A percentile compares a stretch with the other conserved stretches of the same genome.
Evolutionary conservation across 2,113 vertebrate species (phyloP).

Genomic region (Polyodon spathula): DNA sequence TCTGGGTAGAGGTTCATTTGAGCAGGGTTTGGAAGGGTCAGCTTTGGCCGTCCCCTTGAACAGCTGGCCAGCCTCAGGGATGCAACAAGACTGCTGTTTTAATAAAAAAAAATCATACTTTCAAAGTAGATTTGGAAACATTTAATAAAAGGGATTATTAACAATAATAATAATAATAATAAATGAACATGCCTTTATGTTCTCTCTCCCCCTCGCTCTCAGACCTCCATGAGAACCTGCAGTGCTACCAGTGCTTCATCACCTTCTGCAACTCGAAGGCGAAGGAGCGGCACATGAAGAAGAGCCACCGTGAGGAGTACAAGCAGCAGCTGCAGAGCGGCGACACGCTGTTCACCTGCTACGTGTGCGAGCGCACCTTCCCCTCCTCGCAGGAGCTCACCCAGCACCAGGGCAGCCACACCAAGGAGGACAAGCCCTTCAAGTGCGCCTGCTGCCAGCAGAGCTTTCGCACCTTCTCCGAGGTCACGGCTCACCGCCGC

Average conservation of each 20-base stretch:
- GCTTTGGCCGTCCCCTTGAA: too few relatives aligned
- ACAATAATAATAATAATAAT: too few relatives aligned
- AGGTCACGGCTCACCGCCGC: slow-evolving; percentile 57
- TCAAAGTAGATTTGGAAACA: too few relatives aligned
- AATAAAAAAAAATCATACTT: too few relatives aligned
- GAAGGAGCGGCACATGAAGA: slow-evolving; percentile 70
- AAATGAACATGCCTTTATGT: too few relatives aligned
- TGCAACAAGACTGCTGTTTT: too few relatives aligned
- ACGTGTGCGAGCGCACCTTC: slow-evolving; percentile 63
- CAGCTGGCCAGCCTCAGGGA: too few relatives aligned
- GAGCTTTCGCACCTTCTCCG: slow-evolving; percentile 62
- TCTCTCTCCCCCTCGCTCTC: background rate
- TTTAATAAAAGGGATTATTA: too few relatives aligned
- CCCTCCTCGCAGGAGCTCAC: slow-evolving; percentile 61
- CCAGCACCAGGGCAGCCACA: slow-evolving; percentile 62
- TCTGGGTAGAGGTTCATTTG: too few relatives aligned
- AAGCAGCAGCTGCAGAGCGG: slow-evolving; percentile 68
- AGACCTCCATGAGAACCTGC: slow-evolving; percentile 67
- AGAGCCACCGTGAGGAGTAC: slow-evolving; percentile 63
- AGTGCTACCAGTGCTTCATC: slow-evolving; percentile 71
- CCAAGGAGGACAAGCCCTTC: slow-evolving; percentile 69
- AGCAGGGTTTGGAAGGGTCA: too few relatives aligned
- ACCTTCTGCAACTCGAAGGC: slow-evolving; percentile 69
- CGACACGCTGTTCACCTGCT: slow-evolving; percentile 67
- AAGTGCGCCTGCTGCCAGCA: slow-evolving; percentile 62